Base-by-base conservation (phyloP, 2,113 vertebrate genomes). In the Notiomystis cincta region DNA sequence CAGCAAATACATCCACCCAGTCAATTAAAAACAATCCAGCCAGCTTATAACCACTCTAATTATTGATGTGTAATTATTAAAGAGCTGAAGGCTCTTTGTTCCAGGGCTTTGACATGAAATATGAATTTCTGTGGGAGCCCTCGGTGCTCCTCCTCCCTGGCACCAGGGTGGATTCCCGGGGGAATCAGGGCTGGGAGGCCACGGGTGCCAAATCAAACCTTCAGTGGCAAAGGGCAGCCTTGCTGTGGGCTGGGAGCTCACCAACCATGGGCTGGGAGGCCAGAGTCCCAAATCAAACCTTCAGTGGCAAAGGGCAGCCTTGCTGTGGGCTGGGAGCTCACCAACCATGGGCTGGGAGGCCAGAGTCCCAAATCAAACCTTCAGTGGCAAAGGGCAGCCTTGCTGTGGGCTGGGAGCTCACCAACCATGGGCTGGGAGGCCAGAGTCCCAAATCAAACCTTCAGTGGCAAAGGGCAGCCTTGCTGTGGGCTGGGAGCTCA, bases 121-220 rank as follows among this genome's bases (percentile, higher is more conserved):
- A 27, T 1, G 50, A 2, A 48, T 89, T 82, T 60, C n/a, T 17
- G 1, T 5, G 19, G 87, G 42, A 81, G 15, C 15, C 31, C 45
- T n/a, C 17, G 17, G 45, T 3, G 45, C 23, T 72, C 61, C 60
- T 61, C 61, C 61, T 72, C 45, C 66, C n/a, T 33, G 1, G 0
- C 51, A 20, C 15, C 4, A 0, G 3, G 4, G 4, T 5, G 1
- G 25, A 6, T 15, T 44, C 93, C 75, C 69, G 42, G 58, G 40
- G 53, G 33, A 42, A 30, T n/a, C 54, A 10, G 1, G 16, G 62
- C 66, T 25, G 67, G 50, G 79, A 87, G 56, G 80, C 42, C 81
- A 64, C 78, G 6, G 67, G n/a, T 15, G 13, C 42, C 48, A 15
- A 25, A 50, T 2, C 6, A 2, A 11, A 1, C 6, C 45, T 9